These are phyloP conservation scores for Macropus fuliginosus DNA, from an alignment of 2,797 vertebrate genomes.

Conservation along the genomic window DNA sequence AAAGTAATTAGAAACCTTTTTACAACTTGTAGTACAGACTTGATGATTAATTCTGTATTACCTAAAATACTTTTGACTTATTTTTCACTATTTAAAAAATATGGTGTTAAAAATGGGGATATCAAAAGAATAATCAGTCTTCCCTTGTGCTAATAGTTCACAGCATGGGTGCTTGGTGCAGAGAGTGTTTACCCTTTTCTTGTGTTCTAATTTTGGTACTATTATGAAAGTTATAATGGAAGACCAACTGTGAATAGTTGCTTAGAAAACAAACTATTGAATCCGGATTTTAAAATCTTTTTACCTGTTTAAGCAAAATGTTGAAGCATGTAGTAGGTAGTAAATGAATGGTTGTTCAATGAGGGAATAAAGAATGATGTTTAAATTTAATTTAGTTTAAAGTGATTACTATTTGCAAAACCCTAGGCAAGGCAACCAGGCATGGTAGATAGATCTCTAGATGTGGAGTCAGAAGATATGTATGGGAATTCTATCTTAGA, in stretches of 20 bases:
- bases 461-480: not conserved
- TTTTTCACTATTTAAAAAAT: not conserved
- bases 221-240: constrained; percentile 19
- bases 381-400: not conserved
- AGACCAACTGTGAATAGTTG: not conserved
- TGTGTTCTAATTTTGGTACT: constrained; percentile 23
- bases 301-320: not conserved
- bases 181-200: not conserved
- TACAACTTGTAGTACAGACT: not conserved
- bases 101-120: not conserved
- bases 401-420: not conserved
- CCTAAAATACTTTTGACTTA: not conserved
- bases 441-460: not conserved
- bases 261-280: constrained; percentile 38
- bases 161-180: not conserved
- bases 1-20: not conserved
- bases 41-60: not conserved
- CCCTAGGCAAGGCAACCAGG: not conserved
- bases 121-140: not conserved
- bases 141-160: not conserved
- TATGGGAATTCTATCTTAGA: not conserved
- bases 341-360: not conserved
- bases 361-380: not conserved
- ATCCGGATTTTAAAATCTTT: not conserved
- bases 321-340: not conserved